These are phyloP conservation scores for Spheniscus humboldti DNA, from an alignment of 2,797 vertebrate genomes.

Conservation along the genomic window DNA sequence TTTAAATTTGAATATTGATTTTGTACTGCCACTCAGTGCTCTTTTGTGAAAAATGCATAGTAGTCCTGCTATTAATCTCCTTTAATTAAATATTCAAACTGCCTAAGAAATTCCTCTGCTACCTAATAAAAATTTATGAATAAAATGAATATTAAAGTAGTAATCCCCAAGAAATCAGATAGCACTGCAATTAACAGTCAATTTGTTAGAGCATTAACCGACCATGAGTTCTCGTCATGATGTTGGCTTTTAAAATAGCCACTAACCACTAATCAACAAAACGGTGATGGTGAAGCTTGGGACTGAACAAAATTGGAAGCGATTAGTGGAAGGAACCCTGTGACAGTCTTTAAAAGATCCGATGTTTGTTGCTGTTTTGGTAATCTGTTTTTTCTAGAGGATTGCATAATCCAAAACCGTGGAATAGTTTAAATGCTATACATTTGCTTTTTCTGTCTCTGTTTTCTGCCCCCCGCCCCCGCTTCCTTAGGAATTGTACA, in stretches of 20 bases:
- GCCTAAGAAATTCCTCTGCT: conserved; percentile 51
- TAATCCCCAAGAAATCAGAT: conserved; percentile 60
- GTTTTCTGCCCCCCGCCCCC: background rate
- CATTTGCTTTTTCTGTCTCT: background rate
- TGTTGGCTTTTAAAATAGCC: conserved; percentile 44
- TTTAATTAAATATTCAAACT: conserved; percentile 70
- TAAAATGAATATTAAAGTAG: conserved; percentile 67
- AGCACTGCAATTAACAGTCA: conserved; percentile 59
- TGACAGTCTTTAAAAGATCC: background rate
- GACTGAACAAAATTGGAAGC: background rate
- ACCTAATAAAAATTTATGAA: conserved; percentile 66
- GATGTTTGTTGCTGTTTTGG: background rate
- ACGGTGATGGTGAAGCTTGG: background rate
- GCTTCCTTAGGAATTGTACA: conserved; percentile 86
- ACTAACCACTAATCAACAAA: background rate
- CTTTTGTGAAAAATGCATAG: conserved; percentile 34
- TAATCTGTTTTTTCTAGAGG: background rate
- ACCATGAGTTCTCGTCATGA: conserved; percentile 35
- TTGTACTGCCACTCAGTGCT: conserved; percentile 30
- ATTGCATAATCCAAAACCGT: background rate
- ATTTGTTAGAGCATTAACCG: conserved; percentile 61
- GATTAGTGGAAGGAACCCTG: background rate
- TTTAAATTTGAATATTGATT: conserved; percentile 61
- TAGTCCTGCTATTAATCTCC: conserved; percentile 52
- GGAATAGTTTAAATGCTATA: background rate